Evolutionary conservation across 1,140 invertebrate species (phyloP).

Genomic region (Tetramorium simillimum): DNA sequence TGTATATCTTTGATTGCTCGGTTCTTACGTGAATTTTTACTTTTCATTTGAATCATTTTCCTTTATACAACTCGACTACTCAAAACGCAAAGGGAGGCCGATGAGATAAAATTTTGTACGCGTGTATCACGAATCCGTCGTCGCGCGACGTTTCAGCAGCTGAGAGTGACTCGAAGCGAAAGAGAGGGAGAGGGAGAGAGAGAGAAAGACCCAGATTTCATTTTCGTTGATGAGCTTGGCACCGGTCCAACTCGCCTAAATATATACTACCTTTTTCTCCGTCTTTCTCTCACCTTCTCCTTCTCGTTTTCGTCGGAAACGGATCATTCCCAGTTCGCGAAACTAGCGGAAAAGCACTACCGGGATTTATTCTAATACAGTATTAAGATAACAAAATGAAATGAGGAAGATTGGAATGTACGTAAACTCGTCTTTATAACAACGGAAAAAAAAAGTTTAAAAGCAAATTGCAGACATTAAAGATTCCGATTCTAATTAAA

Average conservation of each 20-base stretch:
- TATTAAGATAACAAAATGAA: not conserved
- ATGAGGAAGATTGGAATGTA: not conserved
- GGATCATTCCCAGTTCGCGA: slow-evolving; percentile 33
- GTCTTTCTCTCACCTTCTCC: slow-evolving; percentile 73
- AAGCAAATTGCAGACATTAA: not conserved
- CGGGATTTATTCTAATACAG: slow-evolving; percentile 15
- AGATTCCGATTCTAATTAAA: not conserved
- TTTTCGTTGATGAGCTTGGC: slow-evolving; percentile 86
- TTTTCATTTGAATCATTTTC: not conserved
- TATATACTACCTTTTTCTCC: slow-evolving; percentile 81
- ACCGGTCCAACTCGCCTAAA: slow-evolving; percentile 83
- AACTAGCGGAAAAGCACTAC: not conserved
- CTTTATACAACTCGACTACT: not conserved
- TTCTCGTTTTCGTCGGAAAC: slow-evolving; percentile 62
- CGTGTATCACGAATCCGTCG: slow-evolving; percentile 62
- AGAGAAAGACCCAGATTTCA: slow-evolving; percentile 85
- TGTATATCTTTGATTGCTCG: not conserved
- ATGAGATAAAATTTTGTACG: slow-evolving; percentile 56
- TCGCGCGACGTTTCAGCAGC: slow-evolving; percentile 63
- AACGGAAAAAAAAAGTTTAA: not conserved
- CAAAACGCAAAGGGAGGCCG: not conserved
- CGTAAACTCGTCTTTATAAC: not conserved
- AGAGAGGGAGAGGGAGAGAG: slow-evolving; percentile 44
- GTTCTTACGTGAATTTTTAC: not conserved
- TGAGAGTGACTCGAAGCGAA: slow-evolving; percentile 30